Percentiles rank a stretch among this genome's conserved stretches.
Evolutionary conservation across 2,888 invertebrate species (phyloP).

Genomic region (Strigamia maritima): DNA sequence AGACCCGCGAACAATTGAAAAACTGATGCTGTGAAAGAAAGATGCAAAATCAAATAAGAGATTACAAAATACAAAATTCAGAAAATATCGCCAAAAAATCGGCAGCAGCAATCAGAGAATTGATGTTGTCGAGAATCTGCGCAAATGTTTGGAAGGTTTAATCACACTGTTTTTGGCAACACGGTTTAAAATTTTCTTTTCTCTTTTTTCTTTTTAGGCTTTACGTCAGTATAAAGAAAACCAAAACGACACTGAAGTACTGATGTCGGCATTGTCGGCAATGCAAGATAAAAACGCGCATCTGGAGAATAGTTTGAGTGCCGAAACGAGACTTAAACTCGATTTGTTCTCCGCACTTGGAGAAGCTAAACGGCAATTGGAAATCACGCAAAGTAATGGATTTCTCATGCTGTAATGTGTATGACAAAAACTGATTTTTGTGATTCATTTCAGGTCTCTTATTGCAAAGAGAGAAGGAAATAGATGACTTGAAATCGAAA

Average conservation of each 20-base stretch:
- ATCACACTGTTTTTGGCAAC: not conserved
- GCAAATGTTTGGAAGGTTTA: no score
- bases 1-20: no score
- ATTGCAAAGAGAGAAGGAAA: slow-evolving; percentile 81
- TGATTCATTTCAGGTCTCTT: slow-evolving; percentile 64
- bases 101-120: no score
- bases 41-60: no score
- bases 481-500: slow-evolving; percentile 83
- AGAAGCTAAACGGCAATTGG: slow-evolving; percentile 85
- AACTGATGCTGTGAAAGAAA: no score
- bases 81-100: no score
- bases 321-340: slow-evolving; percentile 95
- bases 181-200: not conserved
- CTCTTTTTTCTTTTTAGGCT: slow-evolving; percentile 49
- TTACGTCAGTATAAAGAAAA: slow-evolving; percentile 61
- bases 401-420: not conserved
- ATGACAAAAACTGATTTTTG: not conserved
- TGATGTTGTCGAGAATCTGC: no score
- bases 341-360: slow-evolving; percentile 96
- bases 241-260: slow-evolving; percentile 68
- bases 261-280: slow-evolving; percentile 73
- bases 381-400: slow-evolving; percentile 74
- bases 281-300: slow-evolving; percentile 88
- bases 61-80: no score
- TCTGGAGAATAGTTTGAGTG: slow-evolving; percentile 87